These are phyloP conservation scores for Poecilia picta DNA, from an alignment of 2,797 vertebrate species.

Conservation along the genomic window DNA sequence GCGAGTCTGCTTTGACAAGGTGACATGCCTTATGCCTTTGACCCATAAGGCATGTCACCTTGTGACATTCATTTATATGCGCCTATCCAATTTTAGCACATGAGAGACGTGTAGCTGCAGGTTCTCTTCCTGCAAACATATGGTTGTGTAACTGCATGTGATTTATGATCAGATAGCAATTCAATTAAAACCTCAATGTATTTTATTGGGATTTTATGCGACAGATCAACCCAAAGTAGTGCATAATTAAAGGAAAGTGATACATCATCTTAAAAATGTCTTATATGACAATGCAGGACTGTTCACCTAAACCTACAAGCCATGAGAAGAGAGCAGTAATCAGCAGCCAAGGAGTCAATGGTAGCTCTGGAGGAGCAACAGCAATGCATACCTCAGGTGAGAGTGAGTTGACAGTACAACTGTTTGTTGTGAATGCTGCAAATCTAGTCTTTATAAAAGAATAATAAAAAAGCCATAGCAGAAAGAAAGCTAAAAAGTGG, in stretches of 20 bases:
- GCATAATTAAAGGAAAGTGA: background rate
- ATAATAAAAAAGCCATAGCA: background rate
- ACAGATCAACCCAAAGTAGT: background rate
- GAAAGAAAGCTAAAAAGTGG: background rate
- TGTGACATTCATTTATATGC: constrained; percentile 3
- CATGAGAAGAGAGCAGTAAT: background rate
- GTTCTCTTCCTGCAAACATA: background rate
- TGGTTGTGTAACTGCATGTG: background rate
- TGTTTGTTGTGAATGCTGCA: background rate
- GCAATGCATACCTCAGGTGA: background rate
- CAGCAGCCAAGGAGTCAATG: background rate
- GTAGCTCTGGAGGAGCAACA: background rate
- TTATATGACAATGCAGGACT: background rate
- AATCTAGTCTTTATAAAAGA: background rate
- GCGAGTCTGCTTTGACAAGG: constrained; percentile 1
- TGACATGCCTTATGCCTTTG: background rate
- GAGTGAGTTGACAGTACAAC: background rate
- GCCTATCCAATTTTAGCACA: background rate
- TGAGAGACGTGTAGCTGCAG: background rate
- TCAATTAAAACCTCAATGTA: background rate
- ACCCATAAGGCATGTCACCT: too few species aligned
- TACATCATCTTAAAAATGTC: background rate
- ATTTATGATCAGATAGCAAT: background rate
- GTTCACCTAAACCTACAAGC: background rate
- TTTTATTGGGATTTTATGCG: background rate